A percentile compares a stretch with the other conserved stretches of the same genome.
These are phyloP conservation scores for Crotalus helleri DNA, from an alignment of 2,113 vertebrate species.

Conservation along the genomic window DNA sequence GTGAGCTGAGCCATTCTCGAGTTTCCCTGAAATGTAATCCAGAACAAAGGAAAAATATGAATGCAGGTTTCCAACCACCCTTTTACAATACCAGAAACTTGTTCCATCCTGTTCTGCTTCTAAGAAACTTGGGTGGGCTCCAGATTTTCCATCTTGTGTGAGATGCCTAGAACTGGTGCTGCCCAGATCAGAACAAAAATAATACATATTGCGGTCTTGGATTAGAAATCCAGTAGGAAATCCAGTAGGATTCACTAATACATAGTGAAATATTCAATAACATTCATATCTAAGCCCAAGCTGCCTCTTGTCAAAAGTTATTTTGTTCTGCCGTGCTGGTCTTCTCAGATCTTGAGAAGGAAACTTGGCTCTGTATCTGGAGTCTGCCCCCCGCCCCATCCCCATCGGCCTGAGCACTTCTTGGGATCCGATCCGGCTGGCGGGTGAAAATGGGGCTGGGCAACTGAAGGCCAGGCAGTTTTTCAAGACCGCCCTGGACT, in stretches of 20 bases:
- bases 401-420: not conserved
- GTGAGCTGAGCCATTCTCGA: not conserved
- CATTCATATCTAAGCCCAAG: not conserved
- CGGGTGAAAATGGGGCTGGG: not conserved
- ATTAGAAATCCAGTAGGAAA: not conserved
- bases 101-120: not conserved
- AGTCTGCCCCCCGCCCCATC: not conserved
- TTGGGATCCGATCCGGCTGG: not conserved
- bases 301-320: not conserved
- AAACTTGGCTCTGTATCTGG: not conserved
- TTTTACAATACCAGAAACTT: not conserved
- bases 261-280: not conserved
- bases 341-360: not conserved
- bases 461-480: not conserved
- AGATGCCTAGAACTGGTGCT: not conserved
- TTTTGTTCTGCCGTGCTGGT: not conserved
- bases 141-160: not conserved
- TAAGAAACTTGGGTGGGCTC: not conserved
- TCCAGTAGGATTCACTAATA: not conserved
- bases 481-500: accelerated
- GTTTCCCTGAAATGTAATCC: conserved; percentile 5
- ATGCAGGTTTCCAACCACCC: not conserved
- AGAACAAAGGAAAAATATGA: not conserved
- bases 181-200: not conserved
- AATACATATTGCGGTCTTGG: not conserved